A percentile compares a stretch with the other conserved stretches of the same genome.
phyloP scores from a whole-genome alignment of 2,888 invertebrate genomes.

The Trissonchulus latispiculum region DNA sequence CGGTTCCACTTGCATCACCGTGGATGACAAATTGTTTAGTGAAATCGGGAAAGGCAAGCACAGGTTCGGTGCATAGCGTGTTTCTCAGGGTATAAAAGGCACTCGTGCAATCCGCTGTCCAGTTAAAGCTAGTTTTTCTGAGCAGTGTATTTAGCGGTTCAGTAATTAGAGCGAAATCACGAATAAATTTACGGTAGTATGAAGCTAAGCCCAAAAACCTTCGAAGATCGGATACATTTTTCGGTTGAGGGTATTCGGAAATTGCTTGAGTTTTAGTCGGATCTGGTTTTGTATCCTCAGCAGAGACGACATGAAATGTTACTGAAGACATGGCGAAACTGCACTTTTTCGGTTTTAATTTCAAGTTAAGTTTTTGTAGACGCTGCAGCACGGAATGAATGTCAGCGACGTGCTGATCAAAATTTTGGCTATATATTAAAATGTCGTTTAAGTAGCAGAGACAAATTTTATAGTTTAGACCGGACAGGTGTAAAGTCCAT shows the following conservation, averaged over 20 bases:
- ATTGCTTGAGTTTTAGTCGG: neutral
- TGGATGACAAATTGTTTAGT: slow-evolving; percentile 3
- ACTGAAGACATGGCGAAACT: neutral
- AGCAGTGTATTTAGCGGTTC: neutral
- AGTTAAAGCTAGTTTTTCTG: slow-evolving; percentile 5
- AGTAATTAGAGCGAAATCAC: neutral
- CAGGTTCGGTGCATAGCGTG: neutral
- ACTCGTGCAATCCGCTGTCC: neutral
- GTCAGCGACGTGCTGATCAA: neutral
- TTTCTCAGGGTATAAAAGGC: neutral
- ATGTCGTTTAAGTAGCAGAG: slow-evolving; percentile 12
- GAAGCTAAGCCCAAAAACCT: slow-evolving; percentile 8
- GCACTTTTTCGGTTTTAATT: slow-evolving; percentile 4
- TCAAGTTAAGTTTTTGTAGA: neutral
- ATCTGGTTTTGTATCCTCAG: neutral
- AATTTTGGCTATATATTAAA: neutral
- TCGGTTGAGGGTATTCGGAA: neutral
- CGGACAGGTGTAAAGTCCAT: too few relatives aligned
- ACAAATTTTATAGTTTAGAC: slow-evolving; percentile 5
- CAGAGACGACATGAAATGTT: neutral
- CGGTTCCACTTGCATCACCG: neutral
- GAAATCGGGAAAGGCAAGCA: slow-evolving; percentile 6
- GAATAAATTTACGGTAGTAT: neutral
- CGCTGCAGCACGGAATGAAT: neutral
- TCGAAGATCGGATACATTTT: neutral